phyloP scores from a whole-genome alignment of 2,888 invertebrate species.

The Drosophila atripex region DNA sequence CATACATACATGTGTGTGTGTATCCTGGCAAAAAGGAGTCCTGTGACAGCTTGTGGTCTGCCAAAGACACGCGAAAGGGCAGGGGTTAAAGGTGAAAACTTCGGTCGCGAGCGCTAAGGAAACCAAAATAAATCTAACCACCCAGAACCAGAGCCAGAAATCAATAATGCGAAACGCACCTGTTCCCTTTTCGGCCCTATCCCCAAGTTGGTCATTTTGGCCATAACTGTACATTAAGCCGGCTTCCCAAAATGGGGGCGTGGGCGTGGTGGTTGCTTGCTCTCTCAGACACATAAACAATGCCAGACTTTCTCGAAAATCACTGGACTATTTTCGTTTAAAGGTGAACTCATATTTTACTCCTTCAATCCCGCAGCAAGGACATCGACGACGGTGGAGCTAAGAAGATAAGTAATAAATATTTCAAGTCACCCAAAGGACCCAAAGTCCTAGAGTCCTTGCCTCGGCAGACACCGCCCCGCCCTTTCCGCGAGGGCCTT shows the following conservation, averaged over 20 bases:
- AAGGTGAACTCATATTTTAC: slow-evolving; percentile 62
- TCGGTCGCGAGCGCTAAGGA: background rate
- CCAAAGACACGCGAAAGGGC: slow-evolving; percentile 63
- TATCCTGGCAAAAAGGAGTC: slow-evolving; percentile 33
- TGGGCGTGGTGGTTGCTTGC: background rate
- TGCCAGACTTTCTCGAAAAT: slow-evolving; percentile 41
- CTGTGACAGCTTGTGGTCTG: slow-evolving; percentile 81
- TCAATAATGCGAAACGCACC: slow-evolving; percentile 43
- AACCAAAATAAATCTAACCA: slow-evolving; percentile 10
- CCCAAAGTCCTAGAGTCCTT: slow-evolving; percentile 13
- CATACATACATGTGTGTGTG: background rate
- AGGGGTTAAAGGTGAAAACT: background rate
- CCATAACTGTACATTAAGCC: slow-evolving; percentile 46
- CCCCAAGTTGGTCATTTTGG: slow-evolving; percentile 40
- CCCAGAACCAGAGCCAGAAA: slow-evolving; percentile 28
- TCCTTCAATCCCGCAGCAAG: slow-evolving; percentile 37
- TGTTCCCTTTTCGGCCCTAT: slow-evolving; percentile 13
- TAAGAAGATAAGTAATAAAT: slow-evolving; percentile 68
- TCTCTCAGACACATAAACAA: slow-evolving; percentile 70
- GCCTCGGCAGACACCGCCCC: background rate
- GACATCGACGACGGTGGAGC: slow-evolving; percentile 21
- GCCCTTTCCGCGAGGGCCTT: background rate
- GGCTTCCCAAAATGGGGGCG: slow-evolving; percentile 1
- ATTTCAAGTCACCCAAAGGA: slow-evolving; percentile 62
- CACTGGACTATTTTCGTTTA: slow-evolving; percentile 49